A percentile compares a stretch with the other conserved stretches of the same genome.
phyloP scores from a whole-genome alignment of 1,140 invertebrate species.

The Caenorhabditis inopinata region DNA sequence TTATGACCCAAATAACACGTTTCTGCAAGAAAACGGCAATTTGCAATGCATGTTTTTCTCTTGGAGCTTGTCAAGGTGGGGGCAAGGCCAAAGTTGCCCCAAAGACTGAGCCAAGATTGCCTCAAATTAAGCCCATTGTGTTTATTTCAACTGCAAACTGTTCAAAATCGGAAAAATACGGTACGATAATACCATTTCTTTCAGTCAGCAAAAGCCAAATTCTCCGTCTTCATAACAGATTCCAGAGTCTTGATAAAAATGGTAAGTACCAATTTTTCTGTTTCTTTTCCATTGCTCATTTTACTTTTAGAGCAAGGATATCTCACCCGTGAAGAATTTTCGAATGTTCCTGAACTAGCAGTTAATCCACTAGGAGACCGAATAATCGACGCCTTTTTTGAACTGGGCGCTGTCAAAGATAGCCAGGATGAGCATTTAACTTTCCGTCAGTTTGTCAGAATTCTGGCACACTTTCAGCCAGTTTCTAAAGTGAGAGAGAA shows the following conservation, averaged over 20 bases:
- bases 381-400: slow-evolving; percentile 96
- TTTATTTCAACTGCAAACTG: too few relatives aligned
- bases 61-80: too few relatives aligned
- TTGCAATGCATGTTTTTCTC: too few relatives aligned
- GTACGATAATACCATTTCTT: too few relatives aligned
- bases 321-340: slow-evolving; percentile 84
- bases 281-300: not conserved
- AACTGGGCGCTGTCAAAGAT: slow-evolving; percentile 68
- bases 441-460: slow-evolving; percentile 96
- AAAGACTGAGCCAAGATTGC: too few relatives aligned
- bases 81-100: too few relatives aligned
- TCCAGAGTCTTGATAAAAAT: slow-evolving; percentile 89
- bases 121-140: too few relatives aligned
- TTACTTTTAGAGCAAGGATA: slow-evolving; percentile 49
- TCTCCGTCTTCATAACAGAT: slow-evolving; percentile 90
- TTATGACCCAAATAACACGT: too few relatives aligned
- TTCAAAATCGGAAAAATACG: too few relatives aligned
- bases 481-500: slow-evolving; percentile 85
- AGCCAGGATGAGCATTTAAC: slow-evolving; percentile 73
- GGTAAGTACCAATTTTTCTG: slow-evolving; percentile 71
- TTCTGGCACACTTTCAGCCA: slow-evolving; percentile 89
- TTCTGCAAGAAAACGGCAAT: too few relatives aligned
- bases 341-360: slow-evolving; percentile 86
- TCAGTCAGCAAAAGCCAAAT: slow-evolving; percentile 95
- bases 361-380: slow-evolving; percentile 93